A percentile compares a stretch with the other conserved stretches of the same genome.
Conservation (phyloP, 2,888 invertebrate species). For the Venusia cambrica region DNA sequence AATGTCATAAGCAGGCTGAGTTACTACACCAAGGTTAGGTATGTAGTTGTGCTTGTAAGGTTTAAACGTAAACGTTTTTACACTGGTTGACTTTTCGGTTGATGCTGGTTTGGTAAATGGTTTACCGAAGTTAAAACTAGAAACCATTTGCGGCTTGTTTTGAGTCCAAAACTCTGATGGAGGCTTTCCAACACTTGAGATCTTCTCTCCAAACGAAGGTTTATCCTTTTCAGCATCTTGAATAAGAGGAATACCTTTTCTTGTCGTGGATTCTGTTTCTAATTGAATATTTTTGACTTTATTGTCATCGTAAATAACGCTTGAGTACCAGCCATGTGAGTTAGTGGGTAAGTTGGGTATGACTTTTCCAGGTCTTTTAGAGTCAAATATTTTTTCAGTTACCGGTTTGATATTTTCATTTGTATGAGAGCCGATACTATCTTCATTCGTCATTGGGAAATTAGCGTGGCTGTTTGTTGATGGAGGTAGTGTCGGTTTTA, state of each 20-base stretch:
- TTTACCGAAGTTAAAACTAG: conserved; percentile 56
- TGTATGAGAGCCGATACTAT: conserved; percentile 25
- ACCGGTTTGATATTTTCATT: conserved; percentile 44
- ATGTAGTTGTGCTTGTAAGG: conserved; percentile 51
- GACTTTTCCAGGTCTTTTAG: conserved; percentile 57
- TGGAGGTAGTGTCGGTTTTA: conserved; percentile 36
- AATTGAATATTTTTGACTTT: conserved; percentile 53
- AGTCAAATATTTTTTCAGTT: conserved; percentile 44
- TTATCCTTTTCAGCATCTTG: conserved; percentile 52
- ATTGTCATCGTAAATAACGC: conserved; percentile 52
- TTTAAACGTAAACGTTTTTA: conserved; percentile 38
- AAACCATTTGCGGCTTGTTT: conserved; percentile 35
- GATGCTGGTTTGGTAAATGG: conserved; percentile 57
- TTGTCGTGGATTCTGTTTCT: conserved; percentile 62
- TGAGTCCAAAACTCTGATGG: conserved; percentile 62
- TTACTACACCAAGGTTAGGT: conserved; percentile 50
- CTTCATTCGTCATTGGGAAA: conserved; percentile 69
- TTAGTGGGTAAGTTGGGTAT: conserved; percentile 66
- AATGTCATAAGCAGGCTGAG: conserved; percentile 71
- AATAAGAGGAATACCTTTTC: conserved; percentile 64
- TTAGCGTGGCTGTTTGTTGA: conserved; percentile 72
- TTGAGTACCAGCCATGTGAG: conserved; percentile 75
- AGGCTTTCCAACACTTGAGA: conserved; percentile 62
- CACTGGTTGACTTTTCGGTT: conserved; percentile 42
- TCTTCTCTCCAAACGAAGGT: conserved; percentile 64